Base-by-base conservation (phyloP, 2,113 vertebrate species). In the Cheirogaleus medius region DNA sequence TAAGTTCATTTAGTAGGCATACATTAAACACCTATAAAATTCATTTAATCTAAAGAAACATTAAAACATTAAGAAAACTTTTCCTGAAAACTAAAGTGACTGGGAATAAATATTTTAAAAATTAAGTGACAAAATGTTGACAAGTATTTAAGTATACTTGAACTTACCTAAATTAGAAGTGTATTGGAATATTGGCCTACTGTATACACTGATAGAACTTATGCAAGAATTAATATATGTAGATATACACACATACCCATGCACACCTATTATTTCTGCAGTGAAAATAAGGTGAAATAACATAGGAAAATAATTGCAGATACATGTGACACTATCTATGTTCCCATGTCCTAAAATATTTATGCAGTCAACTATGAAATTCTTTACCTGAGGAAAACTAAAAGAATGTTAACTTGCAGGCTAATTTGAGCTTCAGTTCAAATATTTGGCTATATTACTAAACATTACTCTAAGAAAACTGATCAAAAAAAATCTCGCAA, bases 221-320 rank as follows among this genome's bases (percentile, higher is more conserved):
- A 21, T 73, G 12, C 27, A 66, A 93, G 10, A 85, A 77, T 90
- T 29, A 78, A 78, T 29, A 66, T 9, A 81, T 5, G 29, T 11
- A 39, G 23, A 10, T 8, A 1, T 1, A 49, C 0, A 32, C 1
- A 84, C 1, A 60, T 1, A 81, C 12, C 6, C 8, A 44, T 0
- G 1, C 1, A 54, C 1, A 0, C 0, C 52, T 84, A 52, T 74
- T 68, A 73, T n/a, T 82, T 60, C 6, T 23, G 81, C 8, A 39
- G 39, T 56, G 15, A 39, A 82, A 92, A 52, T 78, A 66, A 81
- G 6, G 87, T 58, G 34, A 71, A 93, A 92, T 56, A 47, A 29
- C 8, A 8, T 11, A 68, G 8, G 25, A 14, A 66, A 92, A 44
- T 83, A 74, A 87, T 39, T 69, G 6, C 3, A 76, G 39, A 58